phyloP scores from a whole-genome alignment of 2,113 vertebrate species.

The Smithornis capensis region DNA sequence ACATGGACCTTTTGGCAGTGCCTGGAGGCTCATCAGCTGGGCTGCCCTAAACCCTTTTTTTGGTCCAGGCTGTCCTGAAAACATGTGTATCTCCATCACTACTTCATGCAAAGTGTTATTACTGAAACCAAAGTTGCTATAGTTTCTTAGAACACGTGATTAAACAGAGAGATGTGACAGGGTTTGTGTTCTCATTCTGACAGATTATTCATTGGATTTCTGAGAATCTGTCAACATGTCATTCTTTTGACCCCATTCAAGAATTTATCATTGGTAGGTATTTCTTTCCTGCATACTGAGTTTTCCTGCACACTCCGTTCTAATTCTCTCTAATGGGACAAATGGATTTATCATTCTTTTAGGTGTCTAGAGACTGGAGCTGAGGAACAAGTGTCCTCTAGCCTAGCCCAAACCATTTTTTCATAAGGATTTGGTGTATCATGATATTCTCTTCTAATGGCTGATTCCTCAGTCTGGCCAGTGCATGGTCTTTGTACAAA shows the following conservation, averaged over 20 bases:
- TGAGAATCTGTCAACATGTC: slow-evolving; percentile 79
- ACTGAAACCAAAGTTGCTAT: neutral
- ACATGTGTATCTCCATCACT: neutral
- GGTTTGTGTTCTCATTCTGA: neutral
- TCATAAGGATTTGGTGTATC: neutral
- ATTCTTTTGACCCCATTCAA: slow-evolving; percentile 89
- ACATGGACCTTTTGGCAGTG: neutral
- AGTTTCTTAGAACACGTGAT: neutral
- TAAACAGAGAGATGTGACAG: neutral
- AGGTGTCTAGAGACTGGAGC: neutral
- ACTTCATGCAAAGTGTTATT: neutral
- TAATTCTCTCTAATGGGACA: neutral
- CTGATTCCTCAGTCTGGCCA: neutral
- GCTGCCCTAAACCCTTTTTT: neutral
- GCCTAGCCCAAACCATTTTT: neutral
- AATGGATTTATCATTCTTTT: neutral
- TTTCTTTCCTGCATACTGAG: neutral
- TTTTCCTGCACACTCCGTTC: neutral
- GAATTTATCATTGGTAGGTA: slow-evolving; percentile 92
- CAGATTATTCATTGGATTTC: slow-evolving; percentile 92
- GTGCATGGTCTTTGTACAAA: neutral
- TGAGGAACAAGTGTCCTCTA: neutral
- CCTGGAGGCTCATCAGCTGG: neutral
- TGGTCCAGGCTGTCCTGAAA: neutral
- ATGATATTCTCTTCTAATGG: neutral